Evolutionary conservation across 2,797 vertebrate species (phyloP).

Genomic region (Falco columbarius): DNA sequence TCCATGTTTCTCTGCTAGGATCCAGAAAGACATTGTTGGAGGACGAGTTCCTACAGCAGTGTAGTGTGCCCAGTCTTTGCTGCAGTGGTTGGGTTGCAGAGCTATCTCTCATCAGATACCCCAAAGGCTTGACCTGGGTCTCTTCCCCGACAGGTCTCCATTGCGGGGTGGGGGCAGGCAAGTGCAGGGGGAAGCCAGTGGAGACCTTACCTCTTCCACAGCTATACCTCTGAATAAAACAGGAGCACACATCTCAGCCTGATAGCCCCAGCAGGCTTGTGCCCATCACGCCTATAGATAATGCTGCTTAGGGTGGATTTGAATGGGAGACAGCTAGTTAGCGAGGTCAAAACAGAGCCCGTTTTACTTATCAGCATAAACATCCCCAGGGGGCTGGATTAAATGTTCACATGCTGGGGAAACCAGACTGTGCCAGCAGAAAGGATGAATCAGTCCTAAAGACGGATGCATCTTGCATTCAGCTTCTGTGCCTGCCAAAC

Average conservation of each 20-base stretch:
- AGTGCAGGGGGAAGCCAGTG: neutral
- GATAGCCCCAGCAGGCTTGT: neutral
- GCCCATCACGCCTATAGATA: neutral
- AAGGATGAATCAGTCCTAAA: conserved; percentile 39
- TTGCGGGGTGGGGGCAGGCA: neutral
- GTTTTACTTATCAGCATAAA: conserved; percentile 4
- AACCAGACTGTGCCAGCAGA: conserved; percentile 41
- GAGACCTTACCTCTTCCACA: neutral
- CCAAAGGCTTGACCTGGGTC: neutral
- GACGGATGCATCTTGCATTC: neutral
- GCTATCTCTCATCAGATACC: neutral
- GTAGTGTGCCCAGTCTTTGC: neutral
- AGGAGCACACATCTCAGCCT: neutral
- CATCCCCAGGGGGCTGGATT: neutral
- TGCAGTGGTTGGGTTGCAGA: neutral
- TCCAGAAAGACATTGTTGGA: neutral
- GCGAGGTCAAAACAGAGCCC: neutral
- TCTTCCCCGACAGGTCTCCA: rapidly evolving
- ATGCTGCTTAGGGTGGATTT: neutral
- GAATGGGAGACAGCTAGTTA: neutral
- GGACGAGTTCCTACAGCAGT: neutral
- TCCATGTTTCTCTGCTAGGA: neutral
- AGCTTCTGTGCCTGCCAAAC: neutral
- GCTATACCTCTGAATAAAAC: neutral
- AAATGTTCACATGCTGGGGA: neutral